Evolutionary conservation across 2,797 vertebrate species (phyloP).

Genomic region (Falco peregrinus): DNA sequence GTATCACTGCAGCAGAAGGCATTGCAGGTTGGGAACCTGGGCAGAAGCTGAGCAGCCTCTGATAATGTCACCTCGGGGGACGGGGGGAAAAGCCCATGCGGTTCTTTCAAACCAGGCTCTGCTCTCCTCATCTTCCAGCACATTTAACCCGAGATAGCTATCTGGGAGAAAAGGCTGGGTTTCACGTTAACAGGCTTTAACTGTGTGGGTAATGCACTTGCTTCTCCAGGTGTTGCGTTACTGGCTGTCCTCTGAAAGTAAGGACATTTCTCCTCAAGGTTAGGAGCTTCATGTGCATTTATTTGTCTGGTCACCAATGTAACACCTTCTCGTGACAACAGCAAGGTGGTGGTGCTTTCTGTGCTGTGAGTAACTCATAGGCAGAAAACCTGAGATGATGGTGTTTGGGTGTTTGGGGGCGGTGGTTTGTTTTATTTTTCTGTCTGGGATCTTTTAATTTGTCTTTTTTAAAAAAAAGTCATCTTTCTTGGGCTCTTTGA

Average conservation of each 20-base stretch:
- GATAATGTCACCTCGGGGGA: neutral
- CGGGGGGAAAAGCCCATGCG: neutral
- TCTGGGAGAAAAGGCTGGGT: neutral
- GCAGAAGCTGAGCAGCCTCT: neutral
- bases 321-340: neutral
- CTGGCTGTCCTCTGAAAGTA: neutral
- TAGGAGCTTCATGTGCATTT: neutral
- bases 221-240: constrained; percentile 1
- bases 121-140: neutral
- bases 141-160: neutral
- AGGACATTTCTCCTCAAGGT: neutral
- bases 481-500: neutral
- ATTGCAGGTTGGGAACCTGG: neutral
- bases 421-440: neutral
- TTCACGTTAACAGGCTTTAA: neutral
- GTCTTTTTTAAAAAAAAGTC: neutral
- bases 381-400: neutral
- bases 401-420: fast-evolving
- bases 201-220: neutral
- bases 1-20: neutral
- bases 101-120: neutral
- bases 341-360: neutral
- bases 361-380: neutral
- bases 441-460: neutral
- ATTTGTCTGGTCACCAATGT: neutral